Conservation (phyloP, 1,140 invertebrate genomes). For the Geopemphigus sp. region DNA sequence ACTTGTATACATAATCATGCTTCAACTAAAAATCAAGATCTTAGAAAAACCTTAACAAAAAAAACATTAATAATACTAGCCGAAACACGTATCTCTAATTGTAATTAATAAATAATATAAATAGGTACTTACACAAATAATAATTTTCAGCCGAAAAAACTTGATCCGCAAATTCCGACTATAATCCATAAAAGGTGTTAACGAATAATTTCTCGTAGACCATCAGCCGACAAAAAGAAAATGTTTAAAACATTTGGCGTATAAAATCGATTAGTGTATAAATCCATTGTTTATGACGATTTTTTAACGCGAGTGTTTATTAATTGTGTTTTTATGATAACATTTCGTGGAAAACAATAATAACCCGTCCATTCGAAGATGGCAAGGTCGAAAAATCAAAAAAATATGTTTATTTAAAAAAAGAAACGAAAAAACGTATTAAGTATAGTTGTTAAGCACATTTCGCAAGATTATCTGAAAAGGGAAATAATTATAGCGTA, state of each 20-base stretch:
- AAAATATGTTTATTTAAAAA: constrained; percentile 20
- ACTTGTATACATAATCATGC: no score
- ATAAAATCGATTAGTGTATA: constrained; percentile 19
- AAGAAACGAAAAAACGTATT: no score
- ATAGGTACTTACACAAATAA: not conserved
- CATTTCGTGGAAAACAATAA: constrained; percentile 18
- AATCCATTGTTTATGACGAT: not conserved
- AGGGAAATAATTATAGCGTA: no score
- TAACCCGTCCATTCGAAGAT: not conserved
- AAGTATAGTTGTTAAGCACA: no score
- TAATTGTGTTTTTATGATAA: constrained; percentile 13
- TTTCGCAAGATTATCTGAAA: no score
- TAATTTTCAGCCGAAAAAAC: constrained; percentile 4
- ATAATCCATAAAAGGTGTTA: not conserved
- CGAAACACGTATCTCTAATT: no score
- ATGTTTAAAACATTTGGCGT: not conserved
- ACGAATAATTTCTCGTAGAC: not conserved
- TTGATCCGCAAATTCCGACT: not conserved
- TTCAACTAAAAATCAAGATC: no score
- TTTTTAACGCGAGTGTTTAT: not conserved
- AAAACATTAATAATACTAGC: no score
- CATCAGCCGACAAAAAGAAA: no score
- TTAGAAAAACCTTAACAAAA: no score
- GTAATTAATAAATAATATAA: no score
- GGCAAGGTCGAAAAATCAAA: not conserved